Evolutionary conservation across 2,113 vertebrate species (phyloP), one percentile per base, ranked within the genome.

Genomic region (Oceanites oceanicus): DNA sequence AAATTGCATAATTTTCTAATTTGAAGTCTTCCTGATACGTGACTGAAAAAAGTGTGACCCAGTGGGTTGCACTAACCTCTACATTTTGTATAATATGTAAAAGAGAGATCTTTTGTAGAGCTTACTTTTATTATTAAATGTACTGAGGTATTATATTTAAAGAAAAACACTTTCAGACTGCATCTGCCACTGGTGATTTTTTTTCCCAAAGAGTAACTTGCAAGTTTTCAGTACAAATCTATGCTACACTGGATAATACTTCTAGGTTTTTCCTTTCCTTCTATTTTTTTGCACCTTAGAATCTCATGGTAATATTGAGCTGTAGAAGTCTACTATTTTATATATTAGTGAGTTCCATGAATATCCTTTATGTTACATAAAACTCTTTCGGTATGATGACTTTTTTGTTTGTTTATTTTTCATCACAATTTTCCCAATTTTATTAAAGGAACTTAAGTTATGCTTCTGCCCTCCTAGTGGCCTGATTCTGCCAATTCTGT

Each of bases 11-110:
- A 95, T 98, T 99, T 98, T 98, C 97, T 98, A 97, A 98, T 98
- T 99, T 99, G 97, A 98, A 98, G 98, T 99, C 98, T 99, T 99
- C 98, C 99, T 98, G 97, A 98, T 98, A 98, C 49, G 80, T 98
- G 98, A 99, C 98, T 98, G 98, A 98, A 98, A 96, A 92, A 94
- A 91, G 93, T 97, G 98, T 97, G 89, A 98, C 98, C 97, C 97
- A 84, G 59, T 91, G 97, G 78, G 98, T 98, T 98, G 96, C 98
- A 97, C 97, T 97, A 95, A 98, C 97, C 97, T 98, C 98, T 98
- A 95, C 97, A 89, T 98, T 99, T 99, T 99, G 98, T 99, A 98
- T 98, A 91, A 98, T 98, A 98, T 98, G 98, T 98, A 98, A 98
- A 98, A 98, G 97, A 97, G 96, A 97, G 96, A 98, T 98, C 97